Base-by-base conservation (phyloP, 2,888 invertebrate genomes). In the Xanthostigma xanthostigma region DNA sequence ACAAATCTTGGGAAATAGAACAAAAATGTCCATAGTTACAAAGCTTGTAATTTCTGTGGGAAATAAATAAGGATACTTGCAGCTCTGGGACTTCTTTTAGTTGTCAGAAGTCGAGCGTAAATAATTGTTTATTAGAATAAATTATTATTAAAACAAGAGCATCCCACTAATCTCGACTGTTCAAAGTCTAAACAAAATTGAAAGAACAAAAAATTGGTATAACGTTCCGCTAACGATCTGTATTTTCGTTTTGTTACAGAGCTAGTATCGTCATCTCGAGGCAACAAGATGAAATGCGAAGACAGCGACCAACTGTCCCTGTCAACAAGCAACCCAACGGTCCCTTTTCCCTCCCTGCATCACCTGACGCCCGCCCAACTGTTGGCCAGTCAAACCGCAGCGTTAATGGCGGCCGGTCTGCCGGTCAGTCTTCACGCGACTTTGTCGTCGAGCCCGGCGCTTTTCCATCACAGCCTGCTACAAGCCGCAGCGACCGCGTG, bases 381-480 rank as follows among this genome's bases (percentile, higher is more conserved):
- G 2, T 49, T 73, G 36, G 70, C 71, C 54, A 69, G 69, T 53
- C 67, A 69, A 57, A 61, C 64, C 5, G 63, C 63, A 1, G 63
- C 64, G 0, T 57, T 74, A 44, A 69, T 73, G 74, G 60, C 69
- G 64, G 72, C 75, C 59, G 65, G 75, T 55, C 55, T 78, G 61
- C 56, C 76, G 61, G 53, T 75, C 65, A 49, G 74, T 64, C 54
- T 68, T 64, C 65, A 75, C 52, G 73, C 74, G 2, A 76, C 74
- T 4, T 64, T 80, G 40, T 75, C 78, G 8, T 58, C 68, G 1
- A 70, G 64, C 54, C 76, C 79, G 10, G 75, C 76, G 48, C 69
- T 81, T 51, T 81, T 79, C 65, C 76, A 76, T 41, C 77, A 77
- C 38, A 76, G 78, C 34, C 69, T 79, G 53, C 70, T 78, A 48